Evolutionary conservation across 2,113 vertebrate species (phyloP), one percentile per base, ranked within the genome.

Genomic region (Procavia capensis): DNA sequence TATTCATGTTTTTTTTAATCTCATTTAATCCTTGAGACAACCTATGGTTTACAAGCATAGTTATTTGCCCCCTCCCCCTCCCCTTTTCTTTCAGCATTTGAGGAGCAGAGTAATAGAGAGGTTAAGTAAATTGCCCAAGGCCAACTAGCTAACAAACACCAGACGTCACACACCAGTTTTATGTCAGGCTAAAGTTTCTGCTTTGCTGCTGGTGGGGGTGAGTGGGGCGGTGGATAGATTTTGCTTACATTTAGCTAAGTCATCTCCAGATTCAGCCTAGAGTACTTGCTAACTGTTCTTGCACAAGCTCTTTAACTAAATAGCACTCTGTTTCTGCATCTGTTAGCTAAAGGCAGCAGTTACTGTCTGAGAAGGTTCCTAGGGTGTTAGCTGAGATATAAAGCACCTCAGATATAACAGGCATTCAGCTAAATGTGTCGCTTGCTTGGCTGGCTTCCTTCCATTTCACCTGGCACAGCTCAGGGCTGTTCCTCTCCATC

Each of bases 1-100:
- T 6, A 20, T 95, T 96, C 45, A 41, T 80, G 83, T 96, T 95
- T 96, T 96, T 45, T 75, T 89, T 31, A 54, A 89, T 88, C 66
- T 91, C 76, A 64, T 59, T 95, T 95, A 92, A 93, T 75, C 68
- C 41, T 66, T 82, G 78, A 88, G 94, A 90, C n/a, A 83, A 79
- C 5, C 36, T 90, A 50, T n/a, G 41, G 54, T 11, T 95, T 88
- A 41, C 64, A 72, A 63, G 66, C 31, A 29, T 4, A 41, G 57
- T 87, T 94, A 87, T 34, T n/a, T n/a, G n/a, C n/a, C 47, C 11
- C 6, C 17, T 3, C n/a, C 8, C 25, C 27, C 8, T 54, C 20
- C 27, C 27, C 72, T 34, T 66, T 39, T 39, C 19, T 80, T 47
- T 31, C 68, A 75, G 57, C 43, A n/a, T 89, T 89, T 83, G 36